Evolutionary conservation across 2,797 vertebrate species (phyloP).

Genomic region (Acridotheres tristis): DNA sequence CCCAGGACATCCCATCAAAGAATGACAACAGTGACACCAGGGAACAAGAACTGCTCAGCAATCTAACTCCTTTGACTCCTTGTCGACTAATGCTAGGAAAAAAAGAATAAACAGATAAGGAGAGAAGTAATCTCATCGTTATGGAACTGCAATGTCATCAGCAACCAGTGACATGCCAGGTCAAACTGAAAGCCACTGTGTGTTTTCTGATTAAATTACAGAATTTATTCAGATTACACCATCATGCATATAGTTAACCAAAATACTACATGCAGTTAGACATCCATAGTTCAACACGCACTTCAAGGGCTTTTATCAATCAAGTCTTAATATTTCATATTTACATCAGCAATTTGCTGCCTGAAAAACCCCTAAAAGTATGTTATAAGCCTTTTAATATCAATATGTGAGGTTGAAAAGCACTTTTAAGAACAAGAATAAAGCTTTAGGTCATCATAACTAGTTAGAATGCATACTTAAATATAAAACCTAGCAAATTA

Average conservation of each 20-base stretch:
- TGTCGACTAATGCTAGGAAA: background rate
- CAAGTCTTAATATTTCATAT: background rate
- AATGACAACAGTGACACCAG: background rate
- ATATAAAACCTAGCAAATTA: background rate
- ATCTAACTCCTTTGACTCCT: background rate
- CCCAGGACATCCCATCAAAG: background rate
- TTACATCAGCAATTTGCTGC: background rate
- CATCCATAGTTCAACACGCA: background rate
- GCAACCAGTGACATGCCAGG: background rate
- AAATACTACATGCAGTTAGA: background rate
- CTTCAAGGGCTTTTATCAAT: background rate
- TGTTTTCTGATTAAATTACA: background rate
- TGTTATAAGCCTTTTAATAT: background rate
- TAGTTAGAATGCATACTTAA: background rate
- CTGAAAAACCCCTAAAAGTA: background rate
- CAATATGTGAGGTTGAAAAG: background rate
- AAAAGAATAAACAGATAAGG: background rate
- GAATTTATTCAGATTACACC: background rate
- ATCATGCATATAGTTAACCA: background rate
- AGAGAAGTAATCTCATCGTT: rapidly evolving
- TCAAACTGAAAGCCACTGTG: background rate
- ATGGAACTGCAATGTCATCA: background rate
- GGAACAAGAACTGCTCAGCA: background rate
- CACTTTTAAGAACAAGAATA: background rate
- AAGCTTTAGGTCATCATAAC: background rate